Conservation (phyloP, 2,113 vertebrate species). For the Brachyistius frenatus region DNA sequence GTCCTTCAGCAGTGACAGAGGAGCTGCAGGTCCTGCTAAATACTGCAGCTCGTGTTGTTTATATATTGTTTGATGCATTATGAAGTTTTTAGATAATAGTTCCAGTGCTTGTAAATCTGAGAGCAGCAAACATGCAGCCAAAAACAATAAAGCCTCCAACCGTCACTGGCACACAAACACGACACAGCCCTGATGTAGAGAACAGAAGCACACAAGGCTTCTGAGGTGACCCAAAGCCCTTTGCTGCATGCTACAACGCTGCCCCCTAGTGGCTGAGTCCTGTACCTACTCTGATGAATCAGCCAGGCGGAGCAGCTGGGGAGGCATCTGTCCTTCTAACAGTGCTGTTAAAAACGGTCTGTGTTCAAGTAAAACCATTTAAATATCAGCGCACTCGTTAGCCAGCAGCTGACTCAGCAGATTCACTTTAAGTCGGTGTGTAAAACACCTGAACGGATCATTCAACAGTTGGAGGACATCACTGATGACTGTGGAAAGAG, state of each 20-base stretch:
- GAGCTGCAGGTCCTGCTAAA: not conserved
- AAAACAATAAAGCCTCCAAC: constrained; percentile 9
- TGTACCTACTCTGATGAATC: too few relatives aligned
- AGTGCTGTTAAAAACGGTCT: constrained; percentile 35
- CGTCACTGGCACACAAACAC: not conserved
- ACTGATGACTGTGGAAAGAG: not conserved
- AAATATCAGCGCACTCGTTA: constrained; percentile 32
- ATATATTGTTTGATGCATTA: constrained; percentile 5
- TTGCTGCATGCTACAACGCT: constrained; percentile 6
- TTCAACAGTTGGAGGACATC: constrained; percentile 3
- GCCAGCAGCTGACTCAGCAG: constrained; percentile 36
- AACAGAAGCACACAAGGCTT: not conserved
- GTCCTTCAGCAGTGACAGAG: not conserved
- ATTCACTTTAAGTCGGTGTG: constrained; percentile 13
- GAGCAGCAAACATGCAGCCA: not conserved
- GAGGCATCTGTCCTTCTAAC: constrained; percentile 47
- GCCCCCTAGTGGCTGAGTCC: constrained; percentile 21
- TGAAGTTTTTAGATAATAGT: constrained; percentile 20
- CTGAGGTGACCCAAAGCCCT: not conserved
- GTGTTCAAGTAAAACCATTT: constrained; percentile 35
- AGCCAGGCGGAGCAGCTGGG: constrained; percentile 42
- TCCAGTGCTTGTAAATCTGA: constrained; percentile 9
- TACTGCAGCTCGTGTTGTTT: not conserved
- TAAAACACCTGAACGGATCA: constrained; percentile 25
- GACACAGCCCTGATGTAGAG: not conserved